phyloP scores from a whole-genome alignment of 2,797 vertebrate genomes.

The Sus cebifrons region DNA sequence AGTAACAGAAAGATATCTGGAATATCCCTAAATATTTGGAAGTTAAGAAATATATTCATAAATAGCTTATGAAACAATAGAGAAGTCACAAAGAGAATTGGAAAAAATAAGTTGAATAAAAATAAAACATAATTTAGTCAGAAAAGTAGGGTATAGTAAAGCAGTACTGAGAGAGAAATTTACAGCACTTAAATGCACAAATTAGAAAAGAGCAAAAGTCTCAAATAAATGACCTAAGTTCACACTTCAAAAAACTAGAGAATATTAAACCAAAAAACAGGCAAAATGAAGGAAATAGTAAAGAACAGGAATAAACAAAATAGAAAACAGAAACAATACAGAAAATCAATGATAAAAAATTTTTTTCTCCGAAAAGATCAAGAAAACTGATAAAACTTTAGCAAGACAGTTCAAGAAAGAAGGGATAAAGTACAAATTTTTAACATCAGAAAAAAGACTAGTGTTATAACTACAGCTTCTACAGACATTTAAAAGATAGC shows the following conservation, averaged over 20 bases:
- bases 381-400: background rate
- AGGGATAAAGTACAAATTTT: background rate
- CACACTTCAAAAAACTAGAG: background rate
- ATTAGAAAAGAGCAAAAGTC: background rate
- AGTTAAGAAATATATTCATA: background rate
- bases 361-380: background rate
- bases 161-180: background rate
- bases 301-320: background rate
- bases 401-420: background rate
- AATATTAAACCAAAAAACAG: background rate
- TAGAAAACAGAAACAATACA: background rate
- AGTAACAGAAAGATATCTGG: background rate
- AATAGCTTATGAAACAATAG: background rate
- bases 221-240: background rate
- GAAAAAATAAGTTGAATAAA: background rate
- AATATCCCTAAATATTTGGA: background rate
- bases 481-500: background rate
- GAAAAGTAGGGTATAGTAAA: background rate
- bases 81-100: background rate
- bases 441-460: background rate
- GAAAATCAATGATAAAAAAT: background rate
- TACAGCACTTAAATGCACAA: background rate
- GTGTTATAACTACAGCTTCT: background rate
- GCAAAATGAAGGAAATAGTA: slow-evolving; percentile 8
- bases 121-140: slow-evolving; percentile 9